phyloP scores from a whole-genome alignment of 2,113 vertebrate species.

The Muntiacus reevesi region DNA sequence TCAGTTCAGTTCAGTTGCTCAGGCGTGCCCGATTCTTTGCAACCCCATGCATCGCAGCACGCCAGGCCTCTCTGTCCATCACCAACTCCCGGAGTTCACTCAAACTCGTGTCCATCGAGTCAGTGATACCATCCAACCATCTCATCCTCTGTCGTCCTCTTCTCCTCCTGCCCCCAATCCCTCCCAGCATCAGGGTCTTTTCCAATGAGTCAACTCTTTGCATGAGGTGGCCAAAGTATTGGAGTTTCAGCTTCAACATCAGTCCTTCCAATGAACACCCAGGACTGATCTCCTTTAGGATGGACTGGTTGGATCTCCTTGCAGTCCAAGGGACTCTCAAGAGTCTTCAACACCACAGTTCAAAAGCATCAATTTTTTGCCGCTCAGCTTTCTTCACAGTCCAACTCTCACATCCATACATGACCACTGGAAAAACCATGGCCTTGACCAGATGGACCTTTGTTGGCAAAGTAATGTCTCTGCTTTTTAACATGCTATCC shows the following conservation, averaged over 20 bases:
- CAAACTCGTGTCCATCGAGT: neutral
- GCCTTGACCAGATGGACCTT: neutral
- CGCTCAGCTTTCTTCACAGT: neutral
- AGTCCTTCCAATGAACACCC: neutral
- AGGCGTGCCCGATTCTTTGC: neutral
- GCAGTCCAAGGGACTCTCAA: neutral
- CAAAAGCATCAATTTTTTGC: neutral
- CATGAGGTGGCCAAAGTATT: neutral
- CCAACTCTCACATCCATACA: neutral
- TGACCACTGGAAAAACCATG: neutral
- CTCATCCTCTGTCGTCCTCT: neutral
- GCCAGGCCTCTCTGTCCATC: neutral
- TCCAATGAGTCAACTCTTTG: neutral
- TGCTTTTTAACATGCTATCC: neutral
- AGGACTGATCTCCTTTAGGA: neutral
- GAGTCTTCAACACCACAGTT: neutral
- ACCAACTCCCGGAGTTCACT: neutral
- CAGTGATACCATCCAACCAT: neutral
- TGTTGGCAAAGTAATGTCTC: neutral
- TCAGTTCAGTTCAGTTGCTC: neutral
- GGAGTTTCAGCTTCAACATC: neutral
- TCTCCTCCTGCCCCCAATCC: neutral
- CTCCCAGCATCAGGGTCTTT: neutral
- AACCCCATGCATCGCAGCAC: neutral
- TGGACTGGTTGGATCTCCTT: neutral